Evolutionary conservation across 2,797 vertebrate genomes (phyloP).

Genomic region (Melopsittacus undulatus): DNA sequence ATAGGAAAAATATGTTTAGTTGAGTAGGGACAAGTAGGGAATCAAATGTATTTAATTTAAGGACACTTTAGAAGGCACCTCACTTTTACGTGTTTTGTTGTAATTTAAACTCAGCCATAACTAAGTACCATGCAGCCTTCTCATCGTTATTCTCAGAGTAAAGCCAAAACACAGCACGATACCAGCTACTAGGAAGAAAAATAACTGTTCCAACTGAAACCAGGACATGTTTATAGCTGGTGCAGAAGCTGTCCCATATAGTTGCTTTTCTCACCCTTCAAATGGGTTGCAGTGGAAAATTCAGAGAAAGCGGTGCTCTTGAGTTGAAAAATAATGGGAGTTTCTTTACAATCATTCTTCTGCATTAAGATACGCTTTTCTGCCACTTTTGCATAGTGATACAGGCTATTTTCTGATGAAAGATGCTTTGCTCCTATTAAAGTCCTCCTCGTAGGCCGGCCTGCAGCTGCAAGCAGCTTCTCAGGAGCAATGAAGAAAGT

Average conservation of each 20-base stretch:
- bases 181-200: not conserved
- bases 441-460: not conserved
- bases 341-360: not conserved
- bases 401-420: not conserved
- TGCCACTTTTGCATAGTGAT: not conserved
- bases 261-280: not conserved
- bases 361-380: not conserved
- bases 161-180: not conserved
- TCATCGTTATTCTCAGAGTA: not conserved
- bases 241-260: not conserved
- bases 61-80: not conserved
- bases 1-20: slow-evolving; percentile 40
- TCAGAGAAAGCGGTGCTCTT: not conserved
- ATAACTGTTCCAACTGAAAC: not conserved
- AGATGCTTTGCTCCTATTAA: not conserved
- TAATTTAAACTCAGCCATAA: not conserved
- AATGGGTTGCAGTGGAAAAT: not conserved
- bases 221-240: not conserved
- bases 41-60: slow-evolving; percentile 27
- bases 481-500: not conserved
- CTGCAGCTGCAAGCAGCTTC: not conserved
- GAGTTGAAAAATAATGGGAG: not conserved
- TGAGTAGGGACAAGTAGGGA: slow-evolving; percentile 3
- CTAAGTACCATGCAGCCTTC: not conserved
- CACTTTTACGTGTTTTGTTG: not conserved